Base-by-base conservation (phyloP, 92 coral and sea anemone species). In the Virgularia gustaviana region DNA sequence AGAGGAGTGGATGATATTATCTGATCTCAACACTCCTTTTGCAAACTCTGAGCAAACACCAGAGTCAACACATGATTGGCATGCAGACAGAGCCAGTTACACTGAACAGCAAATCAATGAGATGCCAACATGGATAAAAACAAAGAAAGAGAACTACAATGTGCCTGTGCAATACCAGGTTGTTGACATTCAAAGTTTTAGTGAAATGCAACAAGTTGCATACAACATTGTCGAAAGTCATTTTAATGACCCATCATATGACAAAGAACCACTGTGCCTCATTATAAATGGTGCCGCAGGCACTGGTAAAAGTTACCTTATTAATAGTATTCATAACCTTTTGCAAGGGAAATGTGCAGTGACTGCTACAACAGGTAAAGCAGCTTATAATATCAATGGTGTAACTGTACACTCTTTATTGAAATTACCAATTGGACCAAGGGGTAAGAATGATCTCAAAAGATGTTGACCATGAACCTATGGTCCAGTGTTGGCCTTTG, bases 131-230 rank as follows among this genome's bases (percentile, higher is more conserved):
- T 83, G 85, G 80, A 79, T 82, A 11, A 80, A 43, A 59, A 73
- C 31, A 25, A 83, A 11, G 55, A 83, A 70, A 59, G 85, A 83
- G 38, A 66, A 64, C 37, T 4, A 29, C 20, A 34, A 34, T 37
- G 12, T 20, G 28, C 7, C 41, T 47, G 59, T 80, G 42, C 47
- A 61, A 79, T 61, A 75, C 45, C 62, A 66, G 72, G 65, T 72
- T 61, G 57, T 71, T 41, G 85, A 88, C 57, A 71, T 84, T 36
- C 59, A 37, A 36, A 83, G 63, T 75, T 79, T 87, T 71, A 87
- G 85, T 75, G 77, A 87, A 68, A 87, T 87, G 91, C 91, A 87
- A 87, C 51, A 25, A 34, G 82, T 83, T 79, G 85, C 87, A 6
- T 86, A 87, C 72, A 71, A 63, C 76, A 65, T 87, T 58, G 77